phyloP scores from a whole-genome alignment of 2,888 invertebrate genomes.

The Andrena haemorrhoa region DNA sequence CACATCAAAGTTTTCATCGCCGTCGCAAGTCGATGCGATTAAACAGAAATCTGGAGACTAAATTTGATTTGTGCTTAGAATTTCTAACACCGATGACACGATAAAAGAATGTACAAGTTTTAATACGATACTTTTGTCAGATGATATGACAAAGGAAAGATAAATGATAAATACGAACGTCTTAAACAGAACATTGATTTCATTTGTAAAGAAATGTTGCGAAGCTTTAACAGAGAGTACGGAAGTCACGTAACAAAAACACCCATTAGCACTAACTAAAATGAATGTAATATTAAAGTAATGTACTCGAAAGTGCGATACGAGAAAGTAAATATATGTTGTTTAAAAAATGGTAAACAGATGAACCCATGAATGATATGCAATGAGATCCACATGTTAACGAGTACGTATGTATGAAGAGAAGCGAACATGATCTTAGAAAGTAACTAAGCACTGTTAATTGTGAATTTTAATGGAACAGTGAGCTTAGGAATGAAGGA shows the following conservation, averaged over 20 bases:
- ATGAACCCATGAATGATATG: slow-evolving; percentile 11
- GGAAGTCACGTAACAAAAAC: not conserved
- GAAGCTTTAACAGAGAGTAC: not conserved
- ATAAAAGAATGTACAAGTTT: not conserved
- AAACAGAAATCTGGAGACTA: not conserved
- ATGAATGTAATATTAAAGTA: not conserved
- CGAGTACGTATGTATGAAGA: slow-evolving; percentile 28
- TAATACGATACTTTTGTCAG: not conserved
- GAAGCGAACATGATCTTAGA: slow-evolving; percentile 31
- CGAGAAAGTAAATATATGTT: not conserved
- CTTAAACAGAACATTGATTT: not conserved
- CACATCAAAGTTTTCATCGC: slow-evolving; percentile 4
- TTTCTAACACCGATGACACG: slow-evolving; percentile 6
- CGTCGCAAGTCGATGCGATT: not conserved
- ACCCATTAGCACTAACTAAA: not conserved
- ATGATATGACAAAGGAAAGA: not conserved
- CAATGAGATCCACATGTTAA: slow-evolving; percentile 15
- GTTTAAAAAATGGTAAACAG: not conserved
- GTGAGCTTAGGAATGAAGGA: slow-evolving; percentile 63
- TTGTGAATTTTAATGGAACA: slow-evolving; percentile 44
- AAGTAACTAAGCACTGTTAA: slow-evolving; percentile 42
- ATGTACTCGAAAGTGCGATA: not conserved
- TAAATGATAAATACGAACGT: not conserved
- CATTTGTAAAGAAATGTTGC: not conserved
- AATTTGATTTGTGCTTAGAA: slow-evolving; percentile 17